These are phyloP conservation scores for Patella caerulea DNA, from an alignment of 2,888 invertebrate species.

Conservation along the genomic window DNA sequence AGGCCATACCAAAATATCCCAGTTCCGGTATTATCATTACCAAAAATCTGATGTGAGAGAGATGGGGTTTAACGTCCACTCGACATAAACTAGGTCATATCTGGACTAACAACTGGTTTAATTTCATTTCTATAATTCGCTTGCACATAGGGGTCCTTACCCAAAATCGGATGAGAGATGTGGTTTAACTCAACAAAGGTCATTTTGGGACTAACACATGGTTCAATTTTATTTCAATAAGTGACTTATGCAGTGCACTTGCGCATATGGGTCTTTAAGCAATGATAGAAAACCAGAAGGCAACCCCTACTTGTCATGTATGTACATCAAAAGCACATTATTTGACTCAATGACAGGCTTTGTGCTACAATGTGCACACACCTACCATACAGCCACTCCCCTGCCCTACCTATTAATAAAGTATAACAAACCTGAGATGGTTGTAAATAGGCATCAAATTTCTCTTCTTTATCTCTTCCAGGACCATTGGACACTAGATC, in stretches of 20 bases:
- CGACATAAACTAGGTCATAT: too few relatives aligned
- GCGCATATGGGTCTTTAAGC: too few relatives aligned
- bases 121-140: too few relatives aligned
- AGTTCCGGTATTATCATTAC: neutral
- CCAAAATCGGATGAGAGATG: neutral
- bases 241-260: too few relatives aligned
- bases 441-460: slow-evolving; percentile 65
- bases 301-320: too few relatives aligned
- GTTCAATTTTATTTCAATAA: too few relatives aligned
- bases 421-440: slow-evolving; percentile 76
- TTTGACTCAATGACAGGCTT: too few relatives aligned
- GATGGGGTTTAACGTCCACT: neutral
- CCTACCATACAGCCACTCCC: neutral
- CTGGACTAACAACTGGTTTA: too few relatives aligned
- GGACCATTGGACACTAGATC: slow-evolving; percentile 64
- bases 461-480: slow-evolving; percentile 65
- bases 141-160: too few relatives aligned
- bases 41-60: neutral
- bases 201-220: neutral
- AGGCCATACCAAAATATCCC: neutral
- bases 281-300: too few relatives aligned
- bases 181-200: neutral
- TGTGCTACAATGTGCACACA: too few relatives aligned
- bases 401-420: neutral
- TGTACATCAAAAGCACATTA: too few relatives aligned